A percentile compares a stretch with the other conserved stretches of the same genome.
Evolutionary conservation across 2,797 vertebrate genomes (phyloP).

Genomic region (Nannoperca obscura): DNA sequence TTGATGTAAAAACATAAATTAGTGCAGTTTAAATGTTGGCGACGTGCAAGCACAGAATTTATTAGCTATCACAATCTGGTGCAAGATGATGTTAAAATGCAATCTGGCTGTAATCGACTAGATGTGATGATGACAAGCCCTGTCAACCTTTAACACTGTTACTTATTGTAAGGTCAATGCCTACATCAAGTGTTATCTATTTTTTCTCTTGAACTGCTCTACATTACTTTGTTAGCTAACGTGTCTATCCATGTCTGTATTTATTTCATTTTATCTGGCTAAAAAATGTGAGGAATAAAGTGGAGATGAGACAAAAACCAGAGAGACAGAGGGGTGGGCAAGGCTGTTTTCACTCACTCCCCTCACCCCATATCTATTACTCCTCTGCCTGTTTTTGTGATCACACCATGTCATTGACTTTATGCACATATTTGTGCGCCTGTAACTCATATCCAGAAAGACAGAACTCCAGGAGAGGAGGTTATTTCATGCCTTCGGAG

Average conservation of each 20-base stretch:
- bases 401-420: slow-evolving; percentile 57
- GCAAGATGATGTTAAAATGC: not conserved
- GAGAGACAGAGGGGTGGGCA: not conserved
- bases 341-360: slow-evolving; percentile 41
- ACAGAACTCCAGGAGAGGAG: slow-evolving; percentile 3
- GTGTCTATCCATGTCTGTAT: not conserved
- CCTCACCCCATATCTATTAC: slow-evolving; percentile 27
- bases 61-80: not conserved
- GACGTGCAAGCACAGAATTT: not conserved
- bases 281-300: too few species aligned
- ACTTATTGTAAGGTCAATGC: not conserved
- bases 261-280: not conserved
- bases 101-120: not conserved
- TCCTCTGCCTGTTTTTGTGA: slow-evolving; percentile 55
- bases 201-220: not conserved
- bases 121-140: not conserved
- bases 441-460: slow-evolving; percentile 47
- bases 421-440: slow-evolving; percentile 31
- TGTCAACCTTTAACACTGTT: too few species aligned
- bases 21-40: not conserved
- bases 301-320: slow-evolving; percentile 32
- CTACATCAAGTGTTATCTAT: not conserved
- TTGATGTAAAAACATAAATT: not conserved
- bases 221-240: not conserved
- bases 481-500: slow-evolving; percentile 32